A percentile compares a stretch with the other conserved stretches of the same genome.
Evolutionary conservation across 2,888 invertebrate species (phyloP).

Genomic region (Cataglyphis rosenhaueri): DNA sequence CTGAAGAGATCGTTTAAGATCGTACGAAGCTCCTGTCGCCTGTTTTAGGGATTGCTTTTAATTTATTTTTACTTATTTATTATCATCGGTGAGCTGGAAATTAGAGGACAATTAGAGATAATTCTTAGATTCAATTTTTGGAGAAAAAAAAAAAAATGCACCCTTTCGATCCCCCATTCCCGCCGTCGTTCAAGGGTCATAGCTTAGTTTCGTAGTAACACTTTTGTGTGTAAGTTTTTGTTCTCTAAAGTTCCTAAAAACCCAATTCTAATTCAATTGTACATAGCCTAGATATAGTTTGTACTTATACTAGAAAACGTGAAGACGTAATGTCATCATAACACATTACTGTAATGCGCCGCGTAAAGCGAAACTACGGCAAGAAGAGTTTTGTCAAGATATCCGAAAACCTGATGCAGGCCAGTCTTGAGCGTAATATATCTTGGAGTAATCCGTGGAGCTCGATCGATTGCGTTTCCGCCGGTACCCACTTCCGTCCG

Average conservation of each 20-base stretch:
- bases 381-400: conserved; percentile 53
- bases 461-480: conserved; percentile 39
- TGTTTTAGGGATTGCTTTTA: conserved; percentile 13
- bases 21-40: conserved; percentile 7
- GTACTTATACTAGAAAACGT: conserved; percentile 57
- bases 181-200: conserved; percentile 38
- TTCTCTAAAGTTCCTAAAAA: conserved; percentile 74
- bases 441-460: conserved; percentile 21
- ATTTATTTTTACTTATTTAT: conserved; percentile 44
- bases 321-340: conserved; percentile 27
- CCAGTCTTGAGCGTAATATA: conserved; percentile 49
- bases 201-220: conserved; percentile 63
- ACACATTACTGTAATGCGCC: conserved; percentile 53
- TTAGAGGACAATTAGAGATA: conserved; percentile 14
- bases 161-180: neutral
- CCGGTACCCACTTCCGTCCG: conserved; percentile 71
- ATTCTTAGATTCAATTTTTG: neutral
- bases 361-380: conserved; percentile 41
- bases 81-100: conserved; percentile 5
- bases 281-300: conserved; percentile 69
- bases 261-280: conserved; percentile 72
- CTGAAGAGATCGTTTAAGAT: conserved; percentile 45
- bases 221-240: conserved; percentile 69
- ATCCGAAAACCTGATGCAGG: conserved; percentile 57
- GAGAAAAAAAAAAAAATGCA: neutral